A percentile compares a stretch with the other conserved stretches of the same genome.
Conservation (phyloP, 2,888 invertebrate species). For the Hirtodrosophila alboralis region DNA sequence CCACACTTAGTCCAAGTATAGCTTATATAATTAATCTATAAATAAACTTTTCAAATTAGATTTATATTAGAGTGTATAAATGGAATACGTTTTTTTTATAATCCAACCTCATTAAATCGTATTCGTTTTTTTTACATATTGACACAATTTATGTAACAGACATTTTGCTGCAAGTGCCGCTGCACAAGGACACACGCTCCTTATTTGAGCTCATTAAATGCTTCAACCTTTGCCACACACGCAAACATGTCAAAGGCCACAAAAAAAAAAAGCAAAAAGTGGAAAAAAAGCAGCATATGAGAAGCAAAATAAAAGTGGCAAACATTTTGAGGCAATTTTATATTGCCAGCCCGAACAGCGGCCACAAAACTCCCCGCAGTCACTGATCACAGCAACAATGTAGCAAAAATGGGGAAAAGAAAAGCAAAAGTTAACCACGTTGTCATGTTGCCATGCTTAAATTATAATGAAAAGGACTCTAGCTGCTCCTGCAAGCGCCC, state of each 20-base stretch:
- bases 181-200: slow-evolving; percentile 57
- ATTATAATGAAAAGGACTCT: slow-evolving; percentile 80
- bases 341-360: slow-evolving; percentile 48
- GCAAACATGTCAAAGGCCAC: slow-evolving; percentile 61
- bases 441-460: slow-evolving; percentile 80
- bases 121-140: slow-evolving; percentile 16
- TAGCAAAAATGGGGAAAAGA: slow-evolving; percentile 29
- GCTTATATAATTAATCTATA: too few species aligned
- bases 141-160: slow-evolving; percentile 41
- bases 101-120: slow-evolving; percentile 13
- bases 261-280: slow-evolving; percentile 25
- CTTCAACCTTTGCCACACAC: slow-evolving; percentile 64
- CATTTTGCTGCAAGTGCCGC: slow-evolving; percentile 21
- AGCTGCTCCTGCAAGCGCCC: slow-evolving; percentile 53
- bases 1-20: too few species aligned
- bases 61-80: too few species aligned
- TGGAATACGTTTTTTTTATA: neutral
- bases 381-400: slow-evolving; percentile 65
- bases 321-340: slow-evolving; percentile 72
- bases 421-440: slow-evolving; percentile 79
- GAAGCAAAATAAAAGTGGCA: slow-evolving; percentile 52
- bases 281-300: slow-evolving; percentile 2
- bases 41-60: too few species aligned
- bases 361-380: slow-evolving; percentile 52
- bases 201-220: slow-evolving; percentile 72